Evolutionary conservation across 1,140 invertebrate genomes (phyloP), one percentile per base, ranked within the genome.

Genomic region (Vanessa atalanta): DNA sequence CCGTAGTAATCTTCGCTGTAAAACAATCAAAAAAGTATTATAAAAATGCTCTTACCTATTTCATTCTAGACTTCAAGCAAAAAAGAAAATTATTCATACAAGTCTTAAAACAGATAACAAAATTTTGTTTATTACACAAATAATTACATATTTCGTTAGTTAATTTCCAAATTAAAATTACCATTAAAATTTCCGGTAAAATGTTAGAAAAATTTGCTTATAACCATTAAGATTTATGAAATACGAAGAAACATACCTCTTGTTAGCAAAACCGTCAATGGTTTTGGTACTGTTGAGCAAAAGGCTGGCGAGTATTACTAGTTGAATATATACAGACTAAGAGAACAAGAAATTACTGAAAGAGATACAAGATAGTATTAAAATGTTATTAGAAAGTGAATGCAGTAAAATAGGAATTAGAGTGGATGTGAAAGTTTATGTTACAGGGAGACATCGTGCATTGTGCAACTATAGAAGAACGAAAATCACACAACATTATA

Each of bases 1-100:
- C 96, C 96, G 86, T 97, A 97, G 93, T 97, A 97, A 93, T 97
- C 96, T 93, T 97, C 96, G 89, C 96, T 97, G 94, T 89, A 94
- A 93, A 91, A 83, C 63, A 74, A 79, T 67, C 51, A 11, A 57
- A 61, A 61, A 63, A 67, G 71, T 66, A 14, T 70, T 14, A 64
- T 4, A 66, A 66, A 65, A n/a, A 57, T 23, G 20, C 7, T 13
- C 53, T 9, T 15, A 8, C 16, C 8, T 0, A 26, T 12, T 23
- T 57, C 2, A 57, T 20, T 65, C 26, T 16, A 47, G 6, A 8
- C 37, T n/a, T 50, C 12, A 50, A 50, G 53, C 53, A 23, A 55
- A n/a, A 23, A 23, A 12, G 3, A 57, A 26, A 53, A 5, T 5
- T 55, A n/a, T 20, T n/a, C 2, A 16, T 16, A 16, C n/a, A 55